phyloP scores from a whole-genome alignment of 2,113 vertebrate species.

The Podarcis cretensis region DNA sequence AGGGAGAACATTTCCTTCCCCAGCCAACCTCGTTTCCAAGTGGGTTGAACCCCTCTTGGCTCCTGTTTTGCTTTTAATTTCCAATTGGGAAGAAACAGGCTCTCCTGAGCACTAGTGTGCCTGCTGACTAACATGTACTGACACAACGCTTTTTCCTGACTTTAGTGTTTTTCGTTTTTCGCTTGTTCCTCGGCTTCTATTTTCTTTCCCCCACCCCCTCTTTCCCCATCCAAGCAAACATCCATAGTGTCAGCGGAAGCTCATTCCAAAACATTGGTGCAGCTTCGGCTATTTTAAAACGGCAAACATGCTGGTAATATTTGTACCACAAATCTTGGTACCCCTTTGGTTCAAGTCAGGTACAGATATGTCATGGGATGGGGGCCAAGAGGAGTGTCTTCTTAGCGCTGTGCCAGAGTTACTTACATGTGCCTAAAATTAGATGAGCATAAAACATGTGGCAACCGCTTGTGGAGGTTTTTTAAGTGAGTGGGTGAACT shows the following conservation, averaged over 20 bases:
- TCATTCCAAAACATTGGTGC: background rate
- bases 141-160: background rate
- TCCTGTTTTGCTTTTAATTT: background rate
- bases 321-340: background rate
- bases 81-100: background rate
- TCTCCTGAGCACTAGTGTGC: background rate
- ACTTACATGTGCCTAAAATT: background rate
- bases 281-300: background rate
- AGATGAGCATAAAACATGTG: background rate
- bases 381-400: no score
- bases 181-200: background rate
- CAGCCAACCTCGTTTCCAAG: background rate
- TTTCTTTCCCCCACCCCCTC: background rate
- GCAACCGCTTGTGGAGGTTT: background rate
- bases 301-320: background rate
- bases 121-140: background rate
- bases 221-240: background rate
- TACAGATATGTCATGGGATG: background rate
- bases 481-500: background rate
- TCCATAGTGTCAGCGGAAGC: background rate
- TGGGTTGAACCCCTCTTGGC: background rate
- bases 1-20: no score
- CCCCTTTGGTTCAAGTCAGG: background rate
- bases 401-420: background rate
- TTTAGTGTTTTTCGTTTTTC: background rate